Evolutionary conservation across 2,797 vertebrate species (phyloP), one percentile per base, ranked within the genome.

Genomic region (Phalanger gymnotis): DNA sequence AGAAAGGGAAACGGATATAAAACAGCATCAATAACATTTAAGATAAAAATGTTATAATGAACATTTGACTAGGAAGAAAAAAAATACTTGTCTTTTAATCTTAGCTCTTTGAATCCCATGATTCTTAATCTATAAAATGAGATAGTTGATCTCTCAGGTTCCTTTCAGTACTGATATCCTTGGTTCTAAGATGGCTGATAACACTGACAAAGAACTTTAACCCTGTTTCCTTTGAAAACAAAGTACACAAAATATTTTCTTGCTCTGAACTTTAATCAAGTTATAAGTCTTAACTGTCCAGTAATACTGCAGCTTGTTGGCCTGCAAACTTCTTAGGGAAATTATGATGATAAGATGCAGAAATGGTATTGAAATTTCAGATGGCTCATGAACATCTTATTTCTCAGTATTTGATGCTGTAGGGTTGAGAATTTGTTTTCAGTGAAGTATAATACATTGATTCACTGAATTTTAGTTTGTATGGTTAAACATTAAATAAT

Each of bases 181-280:
- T 22, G 14, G 40, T 73, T 73, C 16, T 40, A n/a, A n/a, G 12
- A n/a, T 22, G 61, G 34, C 1, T 73, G n/a, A 40, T n/a, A 61
- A 91, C 13, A 89, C 4, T 58, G 25, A 13, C 58, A 96, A 94
- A 93, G 53, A 97, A 92, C 92, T 97, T 94, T 90, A 93, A 90
- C 40, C 27, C 73, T 28, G 6, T 27, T 94, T 93, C 53, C 92
- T 90, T 47, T 66, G 93, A 93, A 31, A 96, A 95, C 87, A 34
- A 94, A 96, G 13, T 30, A 93, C 73, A 66, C 31, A 95, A 96
- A 93, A 55, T 61, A 95, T 53, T 30, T 92, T 16, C 25, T 94
- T 93, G 27, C 53, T 53, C 96, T 94, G 90, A 97, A 95, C 13
- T 93, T 96, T 90, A 96, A 90, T 94, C 93, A 91, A 0, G 11